Evolutionary conservation across 1,140 invertebrate species (phyloP), one percentile per base, ranked within the genome.

Genomic region (Archegozetes longisetosus): DNA sequence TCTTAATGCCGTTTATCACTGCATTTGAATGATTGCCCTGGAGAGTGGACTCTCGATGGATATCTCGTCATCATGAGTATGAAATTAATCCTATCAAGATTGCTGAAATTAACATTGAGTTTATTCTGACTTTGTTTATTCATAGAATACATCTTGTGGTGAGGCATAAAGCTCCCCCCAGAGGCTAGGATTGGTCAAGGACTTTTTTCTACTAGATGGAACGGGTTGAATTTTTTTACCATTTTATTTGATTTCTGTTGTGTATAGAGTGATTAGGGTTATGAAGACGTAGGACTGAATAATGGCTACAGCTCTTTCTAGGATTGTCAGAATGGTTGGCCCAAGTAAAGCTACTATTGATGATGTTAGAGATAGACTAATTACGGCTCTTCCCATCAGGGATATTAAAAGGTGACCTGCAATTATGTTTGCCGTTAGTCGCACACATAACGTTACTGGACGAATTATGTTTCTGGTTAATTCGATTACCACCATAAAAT

Each of bases 371-470:
- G 56, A 68, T 57, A 52, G 56, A 46, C 22, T n/a, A 17, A 24
- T 71, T 60, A 61, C 55, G 62, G 69, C 69, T 53, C 71, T 73
- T 63, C 76, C 74, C 67, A 79, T 65, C 65, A 80, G 67, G 26
- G 75, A 76, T 70, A 74, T 62, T 59, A 82, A 64, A 69, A 82
- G 69, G 68, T 81, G 80, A 0, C 80, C 80, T 14, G 80, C 79
- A 74, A 81, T 80, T 77, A 82, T 80, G 75, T 82, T 82, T 46
- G 81, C 80, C 13, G 77, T 74, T 73, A 83, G 68, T 61, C 80
- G 80, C 54, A 82, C 73, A 28, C 76, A 74, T 73, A 83, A 70
- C 1, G 79, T 82, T 68, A 73, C 67, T 9, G 79, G 80, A 6
- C 78, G 79, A 73, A 83, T 82, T 48, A 67, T 46, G 61, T 72